Evolutionary conservation across 2,797 vertebrate genomes (phyloP).

Genomic region (Delichon dasypus): DNA sequence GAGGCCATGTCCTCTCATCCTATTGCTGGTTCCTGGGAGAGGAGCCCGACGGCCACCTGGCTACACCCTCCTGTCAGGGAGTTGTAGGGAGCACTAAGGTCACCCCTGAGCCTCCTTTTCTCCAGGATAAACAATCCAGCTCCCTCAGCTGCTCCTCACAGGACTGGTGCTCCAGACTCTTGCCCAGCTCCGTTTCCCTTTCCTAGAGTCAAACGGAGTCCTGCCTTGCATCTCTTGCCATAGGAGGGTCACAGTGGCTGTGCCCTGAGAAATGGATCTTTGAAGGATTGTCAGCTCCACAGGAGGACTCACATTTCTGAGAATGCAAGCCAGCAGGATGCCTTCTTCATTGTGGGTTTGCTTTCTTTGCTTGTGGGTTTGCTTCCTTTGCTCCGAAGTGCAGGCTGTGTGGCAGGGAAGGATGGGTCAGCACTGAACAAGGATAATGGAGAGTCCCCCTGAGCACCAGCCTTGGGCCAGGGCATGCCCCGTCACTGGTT

Average conservation of each 20-base stretch:
- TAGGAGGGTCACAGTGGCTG: background rate
- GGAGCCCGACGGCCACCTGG: background rate
- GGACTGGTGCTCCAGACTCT: background rate
- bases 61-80: background rate
- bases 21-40: rapidly evolving
- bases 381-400: background rate
- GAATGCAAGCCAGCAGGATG: rapidly evolving
- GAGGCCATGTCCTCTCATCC: background rate
- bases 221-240: background rate
- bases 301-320: background rate
- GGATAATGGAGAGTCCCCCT: background rate
- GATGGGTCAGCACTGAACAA: background rate
- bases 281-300: background rate
- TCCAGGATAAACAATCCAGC: background rate
- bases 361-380: background rate
- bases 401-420: background rate
- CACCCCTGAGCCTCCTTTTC: background rate
- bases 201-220: background rate
- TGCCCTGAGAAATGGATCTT: rapidly evolving
- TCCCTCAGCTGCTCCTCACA: background rate
- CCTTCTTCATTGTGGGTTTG: background rate
- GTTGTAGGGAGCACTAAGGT: rapidly evolving
- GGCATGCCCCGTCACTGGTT: rapidly evolving
- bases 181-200: background rate
- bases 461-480: background rate